Conservation (phyloP, 2,888 invertebrate species). For the Disparrhopalites patrizii region DNA sequence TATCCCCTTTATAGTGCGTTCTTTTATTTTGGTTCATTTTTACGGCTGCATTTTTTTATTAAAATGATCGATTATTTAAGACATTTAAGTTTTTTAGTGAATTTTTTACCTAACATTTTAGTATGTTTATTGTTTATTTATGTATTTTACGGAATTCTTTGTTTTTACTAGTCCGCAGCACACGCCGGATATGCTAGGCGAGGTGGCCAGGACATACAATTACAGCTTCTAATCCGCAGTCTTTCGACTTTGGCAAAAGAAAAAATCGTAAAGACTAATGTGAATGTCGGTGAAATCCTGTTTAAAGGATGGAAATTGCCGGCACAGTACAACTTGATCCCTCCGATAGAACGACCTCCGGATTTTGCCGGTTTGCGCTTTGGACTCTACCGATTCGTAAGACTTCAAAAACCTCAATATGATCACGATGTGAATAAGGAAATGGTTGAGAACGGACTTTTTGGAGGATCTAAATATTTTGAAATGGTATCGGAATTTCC, state of each 20-base stretch:
- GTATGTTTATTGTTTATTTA: too few species aligned
- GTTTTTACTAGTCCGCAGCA: slow-evolving; percentile 18
- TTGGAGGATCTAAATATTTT: too few species aligned
- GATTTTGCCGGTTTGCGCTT: slow-evolving; percentile 30
- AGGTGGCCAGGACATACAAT: too few species aligned
- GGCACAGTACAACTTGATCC: background rate
- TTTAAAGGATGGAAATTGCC: slow-evolving; percentile 27
- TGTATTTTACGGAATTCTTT: too few species aligned
- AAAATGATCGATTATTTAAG: too few species aligned
- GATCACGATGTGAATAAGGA: too few species aligned
- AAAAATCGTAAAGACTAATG: slow-evolving; percentile 4
- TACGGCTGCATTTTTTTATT: background rate
- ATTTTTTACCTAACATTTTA: too few species aligned
- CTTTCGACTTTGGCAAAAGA: background rate
- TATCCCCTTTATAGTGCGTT: slow-evolving; percentile 32
- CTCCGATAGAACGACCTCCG: slow-evolving; percentile 21
- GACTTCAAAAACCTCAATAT: too few species aligned
- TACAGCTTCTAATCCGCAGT: background rate
- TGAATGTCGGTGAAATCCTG: slow-evolving; percentile 22
- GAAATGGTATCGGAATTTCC: too few species aligned
- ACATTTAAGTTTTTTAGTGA: too few species aligned
- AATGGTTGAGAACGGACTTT: too few species aligned
- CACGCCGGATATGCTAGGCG: background rate
- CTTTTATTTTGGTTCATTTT: background rate
- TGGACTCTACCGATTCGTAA: slow-evolving; percentile 35